A percentile compares a stretch with the other conserved stretches of the same genome.
Evolutionary conservation across 2,888 invertebrate species (phyloP).

Genomic region (Ethmia dodecea): DNA sequence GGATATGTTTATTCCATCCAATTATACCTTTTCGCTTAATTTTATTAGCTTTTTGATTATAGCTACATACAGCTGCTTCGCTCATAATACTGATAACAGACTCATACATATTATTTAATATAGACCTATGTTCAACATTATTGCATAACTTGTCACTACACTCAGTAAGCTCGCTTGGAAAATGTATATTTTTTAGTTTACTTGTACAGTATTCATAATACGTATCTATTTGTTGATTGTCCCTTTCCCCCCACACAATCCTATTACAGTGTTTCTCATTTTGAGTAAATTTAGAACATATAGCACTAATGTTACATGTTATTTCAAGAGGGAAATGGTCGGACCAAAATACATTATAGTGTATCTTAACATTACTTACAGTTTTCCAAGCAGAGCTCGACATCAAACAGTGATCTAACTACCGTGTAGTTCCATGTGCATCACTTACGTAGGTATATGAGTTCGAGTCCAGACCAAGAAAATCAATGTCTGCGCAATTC

Average conservation of each 20-base stretch:
- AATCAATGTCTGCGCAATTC: too few relatives aligned
- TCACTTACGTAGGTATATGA: too few relatives aligned
- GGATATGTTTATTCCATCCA: background rate
- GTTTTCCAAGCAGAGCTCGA: too few relatives aligned
- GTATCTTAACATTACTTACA: too few relatives aligned
- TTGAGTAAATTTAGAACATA: too few relatives aligned
- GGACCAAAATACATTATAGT: too few relatives aligned
- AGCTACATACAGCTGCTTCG: background rate
- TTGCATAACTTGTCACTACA: background rate
- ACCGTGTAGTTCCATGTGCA: too few relatives aligned
- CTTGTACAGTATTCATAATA: background rate
- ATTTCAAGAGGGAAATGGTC: too few relatives aligned
- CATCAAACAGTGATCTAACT: too few relatives aligned
- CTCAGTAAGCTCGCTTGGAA: background rate
- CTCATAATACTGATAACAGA: background rate
- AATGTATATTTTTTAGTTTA: background rate
- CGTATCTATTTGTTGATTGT: background rate
- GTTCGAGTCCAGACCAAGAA: too few relatives aligned
- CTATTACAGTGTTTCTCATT: too few relatives aligned
- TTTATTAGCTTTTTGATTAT: background rate
- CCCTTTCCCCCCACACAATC: background rate
- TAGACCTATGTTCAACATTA: background rate
- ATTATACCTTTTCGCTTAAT: background rate
- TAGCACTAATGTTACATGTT: too few relatives aligned
- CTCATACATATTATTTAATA: background rate